Conservation (phyloP, 2,888 invertebrate species). For the Watsonalla binaria region DNA sequence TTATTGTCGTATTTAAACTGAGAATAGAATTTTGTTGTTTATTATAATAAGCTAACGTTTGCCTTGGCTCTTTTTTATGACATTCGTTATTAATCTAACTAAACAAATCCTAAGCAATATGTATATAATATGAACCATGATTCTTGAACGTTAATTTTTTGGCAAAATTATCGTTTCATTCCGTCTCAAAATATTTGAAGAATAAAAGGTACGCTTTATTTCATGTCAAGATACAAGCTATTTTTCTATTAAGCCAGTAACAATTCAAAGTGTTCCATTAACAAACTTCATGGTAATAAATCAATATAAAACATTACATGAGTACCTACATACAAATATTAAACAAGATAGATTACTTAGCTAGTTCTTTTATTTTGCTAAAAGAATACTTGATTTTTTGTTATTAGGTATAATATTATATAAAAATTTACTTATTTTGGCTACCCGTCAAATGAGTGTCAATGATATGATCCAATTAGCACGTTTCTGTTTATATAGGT, state of each 20-base stretch:
- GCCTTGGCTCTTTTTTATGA: conserved; percentile 27
- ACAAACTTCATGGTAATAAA: too few relatives aligned
- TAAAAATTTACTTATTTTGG: too few relatives aligned
- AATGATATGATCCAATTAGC: conserved; percentile 70
- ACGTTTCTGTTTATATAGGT: conserved; percentile 41
- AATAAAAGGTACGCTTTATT: too few relatives aligned
- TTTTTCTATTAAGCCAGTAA: not conserved
- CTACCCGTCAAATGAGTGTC: conserved; percentile 17
- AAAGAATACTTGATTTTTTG: not conserved
- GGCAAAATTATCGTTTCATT: too few relatives aligned
- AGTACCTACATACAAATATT: too few relatives aligned
- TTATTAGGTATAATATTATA: too few relatives aligned
- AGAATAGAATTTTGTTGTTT: conserved; percentile 56
- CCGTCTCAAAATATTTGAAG: too few relatives aligned
- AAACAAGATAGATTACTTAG: conserved; percentile 2
- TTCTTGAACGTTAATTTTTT: too few relatives aligned
- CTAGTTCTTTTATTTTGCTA: not conserved
- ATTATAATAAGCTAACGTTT: conserved; percentile 29
- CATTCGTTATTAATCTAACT: conserved; percentile 20
- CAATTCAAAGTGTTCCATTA: too few relatives aligned
- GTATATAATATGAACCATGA: not conserved
- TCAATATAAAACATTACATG: too few relatives aligned
- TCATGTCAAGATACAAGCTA: not conserved
- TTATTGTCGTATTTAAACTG: conserved; percentile 64
- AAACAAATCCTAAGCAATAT: not conserved